Evolutionary conservation across 2,113 vertebrate species (phyloP), one percentile per base, ranked within the genome.

Genomic region (Felis chaus): DNA sequence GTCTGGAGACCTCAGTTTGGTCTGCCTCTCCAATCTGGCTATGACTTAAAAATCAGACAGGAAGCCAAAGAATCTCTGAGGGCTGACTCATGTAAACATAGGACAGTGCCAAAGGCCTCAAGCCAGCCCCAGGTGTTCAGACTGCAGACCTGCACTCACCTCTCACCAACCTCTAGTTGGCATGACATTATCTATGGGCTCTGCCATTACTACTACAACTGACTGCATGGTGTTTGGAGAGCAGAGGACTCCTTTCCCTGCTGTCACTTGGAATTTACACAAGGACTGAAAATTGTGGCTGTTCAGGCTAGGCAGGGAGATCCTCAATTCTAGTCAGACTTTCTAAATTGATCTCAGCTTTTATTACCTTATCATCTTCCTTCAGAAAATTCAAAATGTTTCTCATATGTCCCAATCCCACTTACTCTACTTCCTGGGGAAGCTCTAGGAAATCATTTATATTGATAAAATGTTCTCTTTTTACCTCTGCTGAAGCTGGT

Each of bases 41-140:
- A 50, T 41, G 82, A 95, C 81, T 93, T 85, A 96, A 55, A 97
- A 27, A 41, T 48, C 69, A 96, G 94, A 8, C 45, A 97, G 61
- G 69, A 97, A 97, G 85, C 88, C 61, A n/a, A 3, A 89, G 7
- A 31, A 97, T 94, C 79, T 95, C 82, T 95, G 82, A 97, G 90
- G 68, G 25, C 94, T 61, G 84, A 83, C 82, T 94, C 95, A 90
- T 89, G 53, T 71, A 73, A 97, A 95, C 27, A 97, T 0, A 39
- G 29, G 27, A 74, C 39, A 93, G 93, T 91, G 73, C 0, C 36
- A 93, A 50, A 94, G 50, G 27, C 74, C 82, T 87, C 13, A 31
- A 80, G 68, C 50, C 73, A 96, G 74, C 12, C 69, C 71, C 95
- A 93, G 80, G 76, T 92, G 57, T 88, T 27, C 68, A 71, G 55